Evolutionary conservation across 2,888 invertebrate species (phyloP).

Genomic region (Neocrepidodera transversa): DNA sequence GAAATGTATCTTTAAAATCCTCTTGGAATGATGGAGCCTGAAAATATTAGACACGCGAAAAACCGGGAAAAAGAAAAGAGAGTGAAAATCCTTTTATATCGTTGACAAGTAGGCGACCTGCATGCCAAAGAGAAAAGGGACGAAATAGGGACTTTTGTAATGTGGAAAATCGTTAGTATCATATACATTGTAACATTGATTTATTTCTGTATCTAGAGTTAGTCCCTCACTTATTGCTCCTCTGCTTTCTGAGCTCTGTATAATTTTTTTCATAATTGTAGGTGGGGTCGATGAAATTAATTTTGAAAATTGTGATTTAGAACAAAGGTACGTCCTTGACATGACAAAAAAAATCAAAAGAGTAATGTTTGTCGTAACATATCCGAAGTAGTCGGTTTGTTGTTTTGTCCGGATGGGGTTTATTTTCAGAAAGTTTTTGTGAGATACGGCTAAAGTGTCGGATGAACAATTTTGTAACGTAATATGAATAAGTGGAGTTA

Average conservation of each 20-base stretch:
- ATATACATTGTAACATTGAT: too few relatives aligned
- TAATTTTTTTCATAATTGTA: too few relatives aligned
- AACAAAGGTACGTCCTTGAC: too few relatives aligned
- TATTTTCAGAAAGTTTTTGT: conserved; percentile 19
- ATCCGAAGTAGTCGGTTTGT: conserved; percentile 14
- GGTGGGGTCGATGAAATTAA: background rate
- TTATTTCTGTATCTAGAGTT: too few relatives aligned
- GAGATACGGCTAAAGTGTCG: conserved; percentile 20
- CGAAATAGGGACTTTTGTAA: too few relatives aligned
- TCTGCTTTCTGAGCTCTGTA: too few relatives aligned
- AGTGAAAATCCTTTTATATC: conserved; percentile 12
- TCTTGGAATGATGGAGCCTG: conserved; percentile 14
- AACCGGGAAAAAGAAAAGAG: conserved; percentile 1
- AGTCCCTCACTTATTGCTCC: too few relatives aligned
- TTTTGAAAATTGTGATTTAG: too few relatives aligned
- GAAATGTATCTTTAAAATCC: conserved; percentile 20
- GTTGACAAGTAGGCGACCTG: conserved; percentile 10
- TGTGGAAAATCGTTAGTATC: too few relatives aligned
- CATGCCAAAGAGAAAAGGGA: conserved; percentile 4
- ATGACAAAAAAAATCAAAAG: too few relatives aligned
- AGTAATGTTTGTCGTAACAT: background rate
- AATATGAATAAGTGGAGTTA: conserved; percentile 23
- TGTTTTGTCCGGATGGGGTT: conserved; percentile 16
- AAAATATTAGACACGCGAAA: conserved; percentile 15
- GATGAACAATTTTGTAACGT: conserved; percentile 19